Base-by-base conservation (phyloP, 2,113 vertebrate species). In the Oreocharis arfaki region DNA sequence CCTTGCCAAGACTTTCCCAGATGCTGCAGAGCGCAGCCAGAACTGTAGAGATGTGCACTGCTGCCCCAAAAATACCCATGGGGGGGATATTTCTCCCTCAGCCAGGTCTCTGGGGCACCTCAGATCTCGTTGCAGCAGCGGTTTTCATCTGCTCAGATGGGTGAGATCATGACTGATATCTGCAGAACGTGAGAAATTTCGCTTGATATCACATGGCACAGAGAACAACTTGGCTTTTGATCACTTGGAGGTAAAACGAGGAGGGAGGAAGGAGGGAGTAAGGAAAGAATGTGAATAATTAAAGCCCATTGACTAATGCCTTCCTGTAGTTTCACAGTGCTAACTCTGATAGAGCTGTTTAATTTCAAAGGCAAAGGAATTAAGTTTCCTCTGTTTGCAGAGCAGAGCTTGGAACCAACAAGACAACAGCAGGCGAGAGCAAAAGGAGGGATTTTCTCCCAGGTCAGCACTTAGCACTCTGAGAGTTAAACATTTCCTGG, bases 331-430 rank as follows among this genome's bases (percentile, higher is more conserved):
- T 96, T 91, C 49, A 81, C 75, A 84, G 78, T 79, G 63, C 83
- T 86, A 60, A 84, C 46, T 68, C 90, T 96, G 95, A 97, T 96
- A 81, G 69, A 95, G 79, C 46, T 87, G 95, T 97, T 96, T 97
- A 96, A 91, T 97, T 97, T 97, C 82, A 91, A 91, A 94, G 53
- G 87, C 85, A 90, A 59, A 46, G 42, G 80, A 90, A 93, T 84
- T 86, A 87, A 65, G 35, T 63, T 77, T 87, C 39, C 61, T 84
- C 71, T 84, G 32, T 69, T 89, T 64, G 56, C 65, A 41, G 47
- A 83, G 73, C 32, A 56, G 85, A 84, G 70, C 50, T 84, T 78
- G 85, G 93, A 95, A 82, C 47, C 35, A 84, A 60, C 42, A 64
- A 81, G 87, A 86, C 55, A 96, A 77, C 8, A 47, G 44, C 68